Evolutionary conservation across 2,113 vertebrate genomes (phyloP).

Genomic region (Myrmophylax atrothorax): DNA sequence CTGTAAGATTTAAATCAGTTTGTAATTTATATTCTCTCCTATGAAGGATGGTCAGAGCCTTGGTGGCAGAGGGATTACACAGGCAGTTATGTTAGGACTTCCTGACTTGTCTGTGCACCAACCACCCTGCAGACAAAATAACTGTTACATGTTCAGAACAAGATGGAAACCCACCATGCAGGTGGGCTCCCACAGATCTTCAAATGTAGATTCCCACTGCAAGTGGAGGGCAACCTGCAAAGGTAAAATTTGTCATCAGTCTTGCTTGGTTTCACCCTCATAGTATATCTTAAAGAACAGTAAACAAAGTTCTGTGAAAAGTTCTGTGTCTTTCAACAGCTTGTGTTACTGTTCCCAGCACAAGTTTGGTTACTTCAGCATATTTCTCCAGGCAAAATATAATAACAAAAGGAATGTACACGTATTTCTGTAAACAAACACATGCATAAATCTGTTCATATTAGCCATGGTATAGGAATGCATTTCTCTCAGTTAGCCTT

Average conservation of each 20-base stretch:
- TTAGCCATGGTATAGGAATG: neutral
- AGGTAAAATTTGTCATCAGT: neutral
- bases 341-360: neutral
- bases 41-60: neutral
- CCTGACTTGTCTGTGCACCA: neutral
- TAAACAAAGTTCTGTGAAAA: neutral
- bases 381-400: neutral
- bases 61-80: neutral
- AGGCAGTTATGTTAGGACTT: neutral
- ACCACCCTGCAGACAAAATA: neutral
- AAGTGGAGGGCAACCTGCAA: neutral
- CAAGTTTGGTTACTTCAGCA: neutral
- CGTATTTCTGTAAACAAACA: neutral
- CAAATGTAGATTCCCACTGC: neutral
- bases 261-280: neutral
- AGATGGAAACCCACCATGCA: neutral
- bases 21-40: rapidly evolving
- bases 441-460: neutral
- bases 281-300: neutral
- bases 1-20: neutral
- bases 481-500: neutral
- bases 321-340: neutral
- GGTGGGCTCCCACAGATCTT: neutral
- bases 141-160: neutral
- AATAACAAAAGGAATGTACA: neutral